Evolutionary conservation across 1,140 invertebrate genomes (phyloP).

Genomic region (Diorhabda carinulata): DNA sequence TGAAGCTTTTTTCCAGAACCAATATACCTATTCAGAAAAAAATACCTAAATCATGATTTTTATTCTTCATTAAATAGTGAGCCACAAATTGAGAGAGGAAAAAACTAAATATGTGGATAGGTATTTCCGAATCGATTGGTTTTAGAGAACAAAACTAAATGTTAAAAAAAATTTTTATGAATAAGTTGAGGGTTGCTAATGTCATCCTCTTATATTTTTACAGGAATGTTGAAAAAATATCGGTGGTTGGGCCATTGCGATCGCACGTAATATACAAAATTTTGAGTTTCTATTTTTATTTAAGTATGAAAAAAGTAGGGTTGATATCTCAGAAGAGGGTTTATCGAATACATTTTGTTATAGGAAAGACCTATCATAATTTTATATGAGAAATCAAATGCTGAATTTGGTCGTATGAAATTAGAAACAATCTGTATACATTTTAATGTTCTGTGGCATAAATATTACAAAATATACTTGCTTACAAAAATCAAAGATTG

Average conservation of each 20-base stretch:
- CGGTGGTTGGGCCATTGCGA: not conserved
- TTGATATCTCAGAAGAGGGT: not conserved
- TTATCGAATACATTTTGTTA: not conserved
- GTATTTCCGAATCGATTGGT: too few relatives aligned
- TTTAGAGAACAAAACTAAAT: too few relatives aligned
- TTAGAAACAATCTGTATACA: not conserved
- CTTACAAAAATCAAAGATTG: not conserved
- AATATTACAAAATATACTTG: not conserved
- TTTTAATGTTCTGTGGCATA: not conserved
- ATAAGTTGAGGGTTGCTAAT: not conserved
- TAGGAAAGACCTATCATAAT: too few relatives aligned
- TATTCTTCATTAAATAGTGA: too few relatives aligned
- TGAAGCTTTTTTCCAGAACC: too few relatives aligned
- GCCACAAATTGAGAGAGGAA: too few relatives aligned
- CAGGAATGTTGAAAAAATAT: not conserved
- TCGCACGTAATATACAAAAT: not conserved
- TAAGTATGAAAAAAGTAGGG: not conserved
- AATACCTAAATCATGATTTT: too few relatives aligned
- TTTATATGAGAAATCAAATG: too few relatives aligned
- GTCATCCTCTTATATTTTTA: not conserved
- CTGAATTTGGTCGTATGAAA: too few relatives aligned
- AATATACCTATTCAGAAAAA: too few relatives aligned
- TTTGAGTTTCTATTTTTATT: not conserved
- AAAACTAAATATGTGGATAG: too few relatives aligned
- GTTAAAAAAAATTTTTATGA: too few relatives aligned